A percentile compares a stretch with the other conserved stretches of the same genome.
Evolutionary conservation across 2,797 vertebrate species (phyloP).

Genomic region (Todus mexicanus): DNA sequence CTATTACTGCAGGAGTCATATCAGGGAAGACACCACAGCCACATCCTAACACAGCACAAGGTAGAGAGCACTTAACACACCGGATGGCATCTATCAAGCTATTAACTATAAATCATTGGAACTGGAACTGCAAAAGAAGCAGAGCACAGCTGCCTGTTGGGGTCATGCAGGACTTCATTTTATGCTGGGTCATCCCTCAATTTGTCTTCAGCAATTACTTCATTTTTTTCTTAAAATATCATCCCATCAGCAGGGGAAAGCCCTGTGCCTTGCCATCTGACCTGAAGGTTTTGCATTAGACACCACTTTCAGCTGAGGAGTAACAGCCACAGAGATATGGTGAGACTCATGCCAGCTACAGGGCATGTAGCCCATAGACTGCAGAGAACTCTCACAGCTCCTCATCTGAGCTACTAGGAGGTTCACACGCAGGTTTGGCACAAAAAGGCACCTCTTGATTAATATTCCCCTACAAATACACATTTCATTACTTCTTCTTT

Average conservation of each 20-base stretch:
- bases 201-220: background rate
- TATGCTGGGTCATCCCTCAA: background rate
- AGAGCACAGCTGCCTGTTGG: background rate
- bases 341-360: background rate
- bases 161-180: background rate
- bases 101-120: background rate
- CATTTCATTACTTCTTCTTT: background rate
- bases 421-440: background rate
- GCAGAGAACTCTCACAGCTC: background rate
- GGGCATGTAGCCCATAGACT: background rate
- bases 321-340: background rate
- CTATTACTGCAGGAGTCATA: background rate
- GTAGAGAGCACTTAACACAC: background rate
- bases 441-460: background rate
- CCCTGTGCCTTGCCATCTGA: background rate
- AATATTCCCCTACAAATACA: background rate
- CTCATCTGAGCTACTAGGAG: background rate
- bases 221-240: background rate
- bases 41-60: background rate
- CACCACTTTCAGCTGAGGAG: background rate
- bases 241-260: background rate
- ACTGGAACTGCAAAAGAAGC: background rate
- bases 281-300: background rate
- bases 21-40: background rate
- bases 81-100: background rate